phyloP scores from a whole-genome alignment of 2,888 invertebrate genomes.

The Ferdinandea cuprea region DNA sequence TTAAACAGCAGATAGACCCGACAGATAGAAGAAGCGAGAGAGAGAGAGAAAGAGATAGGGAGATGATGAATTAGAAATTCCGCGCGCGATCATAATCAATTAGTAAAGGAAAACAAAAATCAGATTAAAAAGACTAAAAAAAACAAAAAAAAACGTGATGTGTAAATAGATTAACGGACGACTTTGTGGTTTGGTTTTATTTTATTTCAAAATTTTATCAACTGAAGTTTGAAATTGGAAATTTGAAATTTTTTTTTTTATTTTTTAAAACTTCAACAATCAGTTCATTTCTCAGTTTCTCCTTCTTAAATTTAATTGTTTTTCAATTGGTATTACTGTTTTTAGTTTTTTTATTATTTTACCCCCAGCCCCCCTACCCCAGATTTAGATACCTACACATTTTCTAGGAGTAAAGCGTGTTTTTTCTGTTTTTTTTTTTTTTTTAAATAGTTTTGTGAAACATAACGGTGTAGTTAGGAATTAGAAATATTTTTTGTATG shows the following conservation, averaged over 20 bases:
- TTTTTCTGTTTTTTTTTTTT: slow-evolving; percentile 25
- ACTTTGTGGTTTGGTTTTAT: slow-evolving; percentile 20
- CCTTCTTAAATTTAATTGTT: slow-evolving; percentile 9
- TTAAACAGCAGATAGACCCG: slow-evolving; percentile 82
- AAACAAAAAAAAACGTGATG: slow-evolving; percentile 58
- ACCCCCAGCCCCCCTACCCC: neutral
- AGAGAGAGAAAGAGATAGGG: neutral
- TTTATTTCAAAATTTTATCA: neutral
- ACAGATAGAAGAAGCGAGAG: neutral
- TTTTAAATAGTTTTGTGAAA: slow-evolving; percentile 29
- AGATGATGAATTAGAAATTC: slow-evolving; percentile 29
- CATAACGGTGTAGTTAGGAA: slow-evolving; percentile 60
- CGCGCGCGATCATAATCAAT: slow-evolving; percentile 63
- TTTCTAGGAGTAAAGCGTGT: slow-evolving; percentile 18
- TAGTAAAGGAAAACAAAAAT: slow-evolving; percentile 10
- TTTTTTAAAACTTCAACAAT: neutral
- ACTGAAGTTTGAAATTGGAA: neutral
- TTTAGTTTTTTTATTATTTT: slow-evolving; percentile 19
- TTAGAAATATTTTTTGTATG: slow-evolving; percentile 72
- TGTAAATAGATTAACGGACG: slow-evolving; percentile 55
- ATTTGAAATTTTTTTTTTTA: slow-evolving; percentile 11
- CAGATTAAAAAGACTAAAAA: slow-evolving; percentile 1
- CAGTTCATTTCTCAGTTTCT: slow-evolving; percentile 9
- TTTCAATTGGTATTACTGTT: slow-evolving; percentile 35
- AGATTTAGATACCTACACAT: slow-evolving; percentile 6